Percentiles rank a stretch among this genome's conserved stretches.
Evolutionary conservation across 2,888 invertebrate genomes (phyloP).

Genomic region (Euspilapteryx auroguttella): DNA sequence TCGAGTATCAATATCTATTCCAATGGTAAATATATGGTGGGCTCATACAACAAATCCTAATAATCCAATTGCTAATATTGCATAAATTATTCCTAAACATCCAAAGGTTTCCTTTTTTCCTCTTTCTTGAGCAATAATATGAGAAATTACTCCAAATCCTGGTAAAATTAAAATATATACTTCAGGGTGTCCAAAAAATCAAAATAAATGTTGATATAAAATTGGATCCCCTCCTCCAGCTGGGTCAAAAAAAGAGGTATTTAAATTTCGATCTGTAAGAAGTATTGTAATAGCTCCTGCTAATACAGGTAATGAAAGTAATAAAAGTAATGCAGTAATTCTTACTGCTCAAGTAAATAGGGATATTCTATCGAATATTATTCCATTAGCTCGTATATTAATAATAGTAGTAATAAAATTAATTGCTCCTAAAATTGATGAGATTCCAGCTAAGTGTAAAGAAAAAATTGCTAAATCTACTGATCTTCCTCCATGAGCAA

Average conservation of each 20-base stretch:
- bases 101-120: constrained; percentile 77
- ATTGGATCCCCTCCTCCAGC: constrained; percentile 80
- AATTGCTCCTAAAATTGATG: constrained; percentile 74
- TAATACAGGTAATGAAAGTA: constrained; percentile 73
- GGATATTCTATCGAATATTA: constrained; percentile 66
- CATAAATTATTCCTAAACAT: constrained; percentile 76
- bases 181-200: constrained; percentile 88
- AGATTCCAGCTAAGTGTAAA: constrained; percentile 72
- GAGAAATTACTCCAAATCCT: constrained; percentile 80
- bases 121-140: constrained; percentile 74
- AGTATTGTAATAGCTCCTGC: constrained; percentile 81
- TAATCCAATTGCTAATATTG: constrained; percentile 80
- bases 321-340: constrained; percentile 49
- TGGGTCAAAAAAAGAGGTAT: constrained; percentile 81
- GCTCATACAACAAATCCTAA: constrained; percentile 85
- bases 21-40: constrained; percentile 84
- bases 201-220: constrained; percentile 82
- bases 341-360: constrained; percentile 76
- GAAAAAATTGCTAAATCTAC: constrained; percentile 80
- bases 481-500: constrained; percentile 67
- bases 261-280: constrained; percentile 77
- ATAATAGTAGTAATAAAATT: constrained; percentile 79
- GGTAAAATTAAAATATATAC: constrained; percentile 86
- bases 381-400: constrained; percentile 66
- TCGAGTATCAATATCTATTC: constrained; percentile 81